Evolutionary conservation across 2,797 vertebrate species (phyloP).

Genomic region (Trichosurus vulpecula): DNA sequence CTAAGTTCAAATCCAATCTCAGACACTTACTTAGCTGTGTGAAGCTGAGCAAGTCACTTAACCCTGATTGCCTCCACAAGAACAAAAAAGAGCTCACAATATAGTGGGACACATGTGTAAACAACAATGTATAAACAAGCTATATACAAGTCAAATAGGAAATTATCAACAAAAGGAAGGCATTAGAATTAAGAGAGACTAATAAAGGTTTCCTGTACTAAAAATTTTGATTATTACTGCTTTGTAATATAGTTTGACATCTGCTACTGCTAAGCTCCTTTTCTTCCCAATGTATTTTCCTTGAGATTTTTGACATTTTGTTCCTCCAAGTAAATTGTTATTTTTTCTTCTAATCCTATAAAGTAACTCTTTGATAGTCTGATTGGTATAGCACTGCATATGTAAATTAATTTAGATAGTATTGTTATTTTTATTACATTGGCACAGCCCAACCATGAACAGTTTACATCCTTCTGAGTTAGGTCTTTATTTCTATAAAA

Average conservation of each 20-base stretch:
- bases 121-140: background rate
- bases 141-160: background rate
- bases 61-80: too few relatives aligned
- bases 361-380: background rate
- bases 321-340: background rate
- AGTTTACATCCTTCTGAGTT: background rate
- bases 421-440: background rate
- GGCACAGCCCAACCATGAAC: background rate
- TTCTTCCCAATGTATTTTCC: background rate
- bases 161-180: too few relatives aligned
- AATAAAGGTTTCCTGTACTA: background rate
- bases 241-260: background rate
- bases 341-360: background rate
- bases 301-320: background rate
- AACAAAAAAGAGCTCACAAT: background rate
- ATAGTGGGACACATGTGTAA: background rate
- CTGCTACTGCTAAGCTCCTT: background rate
- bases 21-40: too few relatives aligned
- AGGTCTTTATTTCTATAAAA: background rate
- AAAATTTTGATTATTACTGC: background rate
- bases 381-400: background rate
- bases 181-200: background rate
- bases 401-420: background rate
- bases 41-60: too few relatives aligned
- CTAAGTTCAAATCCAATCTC: too few relatives aligned